Evolutionary conservation across 2,797 vertebrate genomes (phyloP), one percentile per base, ranked within the genome.

Genomic region (Tokudaia muenninki): DNA sequence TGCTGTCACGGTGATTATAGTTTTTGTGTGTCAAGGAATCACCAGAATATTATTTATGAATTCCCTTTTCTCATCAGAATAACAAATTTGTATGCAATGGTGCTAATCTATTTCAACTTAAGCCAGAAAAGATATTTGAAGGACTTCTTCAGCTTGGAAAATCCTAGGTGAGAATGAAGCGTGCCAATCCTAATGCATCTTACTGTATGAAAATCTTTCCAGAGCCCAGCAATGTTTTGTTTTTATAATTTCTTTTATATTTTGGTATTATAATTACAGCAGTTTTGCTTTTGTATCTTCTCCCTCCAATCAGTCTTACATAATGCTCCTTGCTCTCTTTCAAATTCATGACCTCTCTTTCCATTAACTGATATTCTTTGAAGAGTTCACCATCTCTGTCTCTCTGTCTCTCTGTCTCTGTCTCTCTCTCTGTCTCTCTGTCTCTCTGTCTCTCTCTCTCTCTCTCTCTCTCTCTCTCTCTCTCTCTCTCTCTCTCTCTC

Each of bases 331-430:
- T 26, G 13, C 22, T 52, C 34, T 52, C 22, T 72, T 34, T 52
- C 47, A 52, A 70, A 70, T 52, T 70, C 31, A 34, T 84, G 16
- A 61, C 26, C 14, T 44, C 37, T 19, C 75, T 37, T 37, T 37
- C n/a, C 14, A 84, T 26, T 14, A 59, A 75, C 52, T 83, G 57
- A 29, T 65, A 29, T 47, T 11, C 52, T 41, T 37, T 52, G 74
- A 63, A 84, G 13, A 75, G 9, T 2, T 1, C 3, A 26, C 3
- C 22, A 6, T 9, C n/a, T 2, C 7, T 52, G 0, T n/a, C 3
- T 90, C 29, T 77, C 47, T 80, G 16, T 47, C 16, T 47, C 31
- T 1, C 1, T 61, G 6, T 61, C 16, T 88, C 9, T 61, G 6
- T 77, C 22, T 67, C 37, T 44, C 26, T 34, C 4, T 59, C 10